Evolutionary conservation across 2,797 vertebrate genomes (phyloP).

Genomic region (Falco rusticolus): DNA sequence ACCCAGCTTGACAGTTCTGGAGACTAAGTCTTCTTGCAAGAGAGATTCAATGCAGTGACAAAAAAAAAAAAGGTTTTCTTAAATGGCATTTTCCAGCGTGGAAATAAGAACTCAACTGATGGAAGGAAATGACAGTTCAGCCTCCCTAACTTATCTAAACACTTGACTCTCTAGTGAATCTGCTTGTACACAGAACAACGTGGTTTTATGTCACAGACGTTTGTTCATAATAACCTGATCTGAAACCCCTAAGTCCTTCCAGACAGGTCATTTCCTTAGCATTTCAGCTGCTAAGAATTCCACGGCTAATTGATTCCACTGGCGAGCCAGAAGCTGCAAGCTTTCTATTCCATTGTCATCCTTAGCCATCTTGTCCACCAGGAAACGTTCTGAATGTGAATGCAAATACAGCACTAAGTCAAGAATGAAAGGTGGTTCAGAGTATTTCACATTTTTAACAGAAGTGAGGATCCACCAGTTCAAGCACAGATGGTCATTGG

Average conservation of each 20-base stretch:
- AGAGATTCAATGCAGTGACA: neutral
- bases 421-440: neutral
- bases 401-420: neutral
- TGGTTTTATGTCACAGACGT: neutral
- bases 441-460: neutral
- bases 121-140: neutral
- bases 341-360: neutral
- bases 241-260: neutral
- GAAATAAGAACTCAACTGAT: neutral
- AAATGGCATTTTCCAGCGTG: neutral
- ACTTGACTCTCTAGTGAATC: neutral
- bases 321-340: neutral
- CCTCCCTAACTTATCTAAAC: neutral
- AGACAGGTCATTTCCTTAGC: neutral
- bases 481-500: neutral
- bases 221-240: neutral
- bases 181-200: neutral
- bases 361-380: neutral
- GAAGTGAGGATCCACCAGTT: neutral
- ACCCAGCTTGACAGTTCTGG: neutral
- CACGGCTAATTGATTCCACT: neutral
- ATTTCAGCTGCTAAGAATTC: neutral
- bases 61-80: neutral
- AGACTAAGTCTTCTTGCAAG: neutral
- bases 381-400: neutral